phyloP scores from a whole-genome alignment of 2,888 invertebrate species.

The Dendrolimus pini region DNA sequence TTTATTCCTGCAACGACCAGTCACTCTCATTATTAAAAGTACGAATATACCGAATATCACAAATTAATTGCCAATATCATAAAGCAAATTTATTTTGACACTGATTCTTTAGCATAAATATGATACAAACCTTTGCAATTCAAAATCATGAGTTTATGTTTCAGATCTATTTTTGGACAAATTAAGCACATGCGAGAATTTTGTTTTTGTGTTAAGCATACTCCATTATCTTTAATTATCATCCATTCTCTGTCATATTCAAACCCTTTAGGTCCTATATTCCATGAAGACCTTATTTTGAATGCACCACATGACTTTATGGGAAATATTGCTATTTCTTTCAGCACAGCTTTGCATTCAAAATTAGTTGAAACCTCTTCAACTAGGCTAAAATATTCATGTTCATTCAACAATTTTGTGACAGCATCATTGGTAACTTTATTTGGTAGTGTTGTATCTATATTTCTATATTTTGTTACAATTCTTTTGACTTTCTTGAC shows the following conservation, averaged over 20 bases:
- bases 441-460: conserved; percentile 13
- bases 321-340: conserved; percentile 82
- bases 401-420: conserved; percentile 22
- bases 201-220: conserved; percentile 92
- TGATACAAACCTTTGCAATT: conserved; percentile 75
- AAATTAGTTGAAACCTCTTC: conserved; percentile 12
- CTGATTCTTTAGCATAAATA: too few species aligned
- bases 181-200: conserved; percentile 87
- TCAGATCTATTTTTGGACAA: conserved; percentile 81
- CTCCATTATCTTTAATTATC: conserved; percentile 88
- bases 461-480: conserved; percentile 13
- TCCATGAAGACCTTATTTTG: conserved; percentile 82
- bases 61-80: too few species aligned
- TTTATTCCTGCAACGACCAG: too few species aligned
- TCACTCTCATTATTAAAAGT: too few species aligned
- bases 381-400: conserved; percentile 19
- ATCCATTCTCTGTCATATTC: conserved; percentile 96
- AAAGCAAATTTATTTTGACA: too few species aligned
- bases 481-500: conserved; percentile 43
- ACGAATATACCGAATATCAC: too few species aligned
- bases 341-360: conserved; percentile 16
- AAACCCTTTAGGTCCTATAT: conserved; percentile 85
- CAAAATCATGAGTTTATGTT: conserved; percentile 70
- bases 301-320: conserved; percentile 93
- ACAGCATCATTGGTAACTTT: conserved; percentile 21